phyloP scores from a whole-genome alignment of 2,113 vertebrate genomes.

The Lophura nycthemera region DNA sequence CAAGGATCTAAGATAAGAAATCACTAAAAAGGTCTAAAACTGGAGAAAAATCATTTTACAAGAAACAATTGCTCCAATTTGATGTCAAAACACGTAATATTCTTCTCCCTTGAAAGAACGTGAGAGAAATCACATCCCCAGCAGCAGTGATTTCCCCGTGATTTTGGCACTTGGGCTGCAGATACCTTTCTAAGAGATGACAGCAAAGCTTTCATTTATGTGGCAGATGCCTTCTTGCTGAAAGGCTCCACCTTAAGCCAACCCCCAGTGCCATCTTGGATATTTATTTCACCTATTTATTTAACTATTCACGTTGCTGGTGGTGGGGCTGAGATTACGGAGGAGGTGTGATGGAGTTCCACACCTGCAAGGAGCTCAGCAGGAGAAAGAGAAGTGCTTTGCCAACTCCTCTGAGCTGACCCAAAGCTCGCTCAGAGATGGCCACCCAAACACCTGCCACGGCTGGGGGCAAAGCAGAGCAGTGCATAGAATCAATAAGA shows the following conservation, averaged over 20 bases:
- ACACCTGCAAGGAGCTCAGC: background rate
- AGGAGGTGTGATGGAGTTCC: background rate
- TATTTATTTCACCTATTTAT: background rate
- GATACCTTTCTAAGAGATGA: background rate
- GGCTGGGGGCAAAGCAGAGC: background rate
- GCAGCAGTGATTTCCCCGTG: background rate
- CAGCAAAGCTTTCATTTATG: background rate
- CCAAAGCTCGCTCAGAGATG: background rate
- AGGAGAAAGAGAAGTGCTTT: background rate
- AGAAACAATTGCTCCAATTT: constrained; percentile 61
- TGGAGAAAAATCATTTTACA: background rate
- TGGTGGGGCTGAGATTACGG: background rate
- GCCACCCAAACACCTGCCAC: background rate
- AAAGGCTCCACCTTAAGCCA: background rate
- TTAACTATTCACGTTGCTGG: fast-evolving
- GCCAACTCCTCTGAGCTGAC: background rate
- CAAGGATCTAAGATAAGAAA: background rate
- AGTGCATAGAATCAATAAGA: background rate
- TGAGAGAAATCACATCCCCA: background rate
- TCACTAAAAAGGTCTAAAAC: constrained; percentile 57
- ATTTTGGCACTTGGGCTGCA: background rate
- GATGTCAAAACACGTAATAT: constrained; percentile 71
- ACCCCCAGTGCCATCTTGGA: fast-evolving
- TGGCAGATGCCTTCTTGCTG: background rate
- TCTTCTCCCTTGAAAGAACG: background rate